phyloP scores from a whole-genome alignment of 2,888 invertebrate genomes.

The Acronicta aceris region DNA sequence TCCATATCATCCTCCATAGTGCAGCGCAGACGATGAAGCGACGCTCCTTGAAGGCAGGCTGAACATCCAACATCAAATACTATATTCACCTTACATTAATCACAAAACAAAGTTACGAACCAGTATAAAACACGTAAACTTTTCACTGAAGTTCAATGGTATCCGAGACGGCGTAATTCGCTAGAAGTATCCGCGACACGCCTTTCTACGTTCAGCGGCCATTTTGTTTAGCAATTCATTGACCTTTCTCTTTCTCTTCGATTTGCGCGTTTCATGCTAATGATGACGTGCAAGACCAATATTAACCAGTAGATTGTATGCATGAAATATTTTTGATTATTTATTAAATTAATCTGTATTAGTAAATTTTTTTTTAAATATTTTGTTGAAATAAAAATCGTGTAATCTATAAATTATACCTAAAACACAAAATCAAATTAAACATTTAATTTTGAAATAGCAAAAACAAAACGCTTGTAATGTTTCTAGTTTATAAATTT shows the following conservation, averaged over 20 bases:
- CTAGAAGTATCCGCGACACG: slow-evolving; percentile 80
- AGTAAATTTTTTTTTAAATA: too few relatives aligned
- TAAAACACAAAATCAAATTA: neutral
- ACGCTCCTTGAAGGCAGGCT: slow-evolving; percentile 57
- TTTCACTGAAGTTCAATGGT: slow-evolving; percentile 85
- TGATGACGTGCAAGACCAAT: slow-evolving; percentile 38
- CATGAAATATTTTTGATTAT: neutral
- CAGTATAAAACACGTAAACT: slow-evolving; percentile 85
- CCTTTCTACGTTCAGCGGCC: slow-evolving; percentile 85
- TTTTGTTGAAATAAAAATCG: neutral
- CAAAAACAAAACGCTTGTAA: slow-evolving; percentile 49
- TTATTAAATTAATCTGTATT: too few relatives aligned
- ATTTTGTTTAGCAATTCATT: slow-evolving; percentile 79
- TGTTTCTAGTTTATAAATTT: slow-evolving; percentile 26
- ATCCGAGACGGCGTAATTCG: slow-evolving; percentile 75
- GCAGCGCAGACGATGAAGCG: slow-evolving; percentile 48
- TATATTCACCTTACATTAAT: slow-evolving; percentile 85
- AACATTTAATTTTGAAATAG: neutral
- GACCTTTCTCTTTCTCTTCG: slow-evolving; percentile 61
- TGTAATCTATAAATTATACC: neutral
- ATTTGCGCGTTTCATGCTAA: slow-evolving; percentile 50
- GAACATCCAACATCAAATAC: slow-evolving; percentile 68
- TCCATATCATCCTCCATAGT: slow-evolving; percentile 46
- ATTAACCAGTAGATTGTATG: slow-evolving; percentile 6
- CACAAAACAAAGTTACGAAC: slow-evolving; percentile 89